Percentiles rank a stretch among this genome's conserved stretches.
Conservation (phyloP, 1,140 invertebrate genomes). For the Arion vulgaris region DNA sequence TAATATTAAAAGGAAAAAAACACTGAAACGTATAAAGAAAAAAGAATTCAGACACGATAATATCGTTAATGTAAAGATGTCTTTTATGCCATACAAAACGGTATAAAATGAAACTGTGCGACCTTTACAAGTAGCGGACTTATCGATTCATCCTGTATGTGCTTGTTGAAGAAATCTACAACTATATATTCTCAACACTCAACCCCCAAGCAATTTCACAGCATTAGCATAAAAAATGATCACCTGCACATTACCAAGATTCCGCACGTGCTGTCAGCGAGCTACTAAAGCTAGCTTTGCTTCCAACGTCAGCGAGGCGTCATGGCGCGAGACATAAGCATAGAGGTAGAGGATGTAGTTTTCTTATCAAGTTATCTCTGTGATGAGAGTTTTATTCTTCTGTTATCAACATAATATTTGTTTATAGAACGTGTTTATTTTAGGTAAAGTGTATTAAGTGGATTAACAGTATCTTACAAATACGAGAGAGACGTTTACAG, state of each 20-base stretch:
- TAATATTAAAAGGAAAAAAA: no score
- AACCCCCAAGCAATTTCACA: background rate
- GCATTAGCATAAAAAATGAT: constrained; percentile 29
- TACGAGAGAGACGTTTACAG: background rate
- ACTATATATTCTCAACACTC: background rate
- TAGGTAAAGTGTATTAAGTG: background rate
- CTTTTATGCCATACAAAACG: no score
- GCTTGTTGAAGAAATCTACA: background rate
- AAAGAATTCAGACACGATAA: no score
- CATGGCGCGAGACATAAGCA: background rate
- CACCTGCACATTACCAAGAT: background rate
- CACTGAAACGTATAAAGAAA: no score
- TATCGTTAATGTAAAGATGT: no score
- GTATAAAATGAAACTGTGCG: background rate
- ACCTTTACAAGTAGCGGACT: background rate
- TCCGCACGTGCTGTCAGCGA: background rate
- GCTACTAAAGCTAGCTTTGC: background rate
- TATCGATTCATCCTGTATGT: background rate
- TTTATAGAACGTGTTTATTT: background rate
- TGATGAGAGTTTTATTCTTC: background rate
- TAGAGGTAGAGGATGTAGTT: background rate
- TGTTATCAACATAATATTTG: background rate
- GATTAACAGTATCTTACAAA: no score
- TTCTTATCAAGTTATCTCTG: background rate
- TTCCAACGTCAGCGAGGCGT: constrained; percentile 1